Conservation (phyloP, 2,888 invertebrate species). For the Cephus nigrinus region DNA sequence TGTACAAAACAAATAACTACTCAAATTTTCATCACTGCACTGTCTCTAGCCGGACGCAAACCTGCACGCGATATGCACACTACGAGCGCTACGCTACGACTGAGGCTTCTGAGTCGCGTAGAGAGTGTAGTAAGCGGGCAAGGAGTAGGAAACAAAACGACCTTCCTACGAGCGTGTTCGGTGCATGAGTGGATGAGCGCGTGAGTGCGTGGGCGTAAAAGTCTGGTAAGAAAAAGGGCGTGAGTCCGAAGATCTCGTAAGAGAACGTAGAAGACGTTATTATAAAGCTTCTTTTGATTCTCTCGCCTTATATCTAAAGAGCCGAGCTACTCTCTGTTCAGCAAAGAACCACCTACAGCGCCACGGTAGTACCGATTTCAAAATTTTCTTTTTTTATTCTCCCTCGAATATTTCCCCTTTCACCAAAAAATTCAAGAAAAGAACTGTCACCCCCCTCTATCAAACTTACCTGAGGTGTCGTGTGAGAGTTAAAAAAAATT, state of each 20-base stretch:
- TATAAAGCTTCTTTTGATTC: neutral
- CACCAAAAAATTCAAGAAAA: neutral
- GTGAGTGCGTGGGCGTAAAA: constrained; percentile 33
- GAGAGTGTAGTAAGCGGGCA: constrained; percentile 13
- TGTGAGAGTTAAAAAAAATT: neutral
- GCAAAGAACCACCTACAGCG: neutral
- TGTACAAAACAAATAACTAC: neutral
- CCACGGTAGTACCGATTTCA: neutral
- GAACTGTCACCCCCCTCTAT: neutral
- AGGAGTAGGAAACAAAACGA: constrained; percentile 51
- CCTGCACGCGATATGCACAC: constrained; percentile 30
- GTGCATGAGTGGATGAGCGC: constrained; percentile 6
- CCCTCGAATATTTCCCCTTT: neutral
- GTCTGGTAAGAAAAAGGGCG: neutral
- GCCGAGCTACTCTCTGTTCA: neutral
- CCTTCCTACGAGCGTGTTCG: constrained; percentile 44
- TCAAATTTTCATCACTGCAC: neutral
- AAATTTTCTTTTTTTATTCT: neutral
- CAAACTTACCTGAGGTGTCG: neutral
- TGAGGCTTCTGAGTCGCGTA: constrained; percentile 30
- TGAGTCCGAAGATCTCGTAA: neutral
- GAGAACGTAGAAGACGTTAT: neutral
- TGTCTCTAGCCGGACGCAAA: neutral
- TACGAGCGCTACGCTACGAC: constrained; percentile 50
- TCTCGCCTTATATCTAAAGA: neutral